These are phyloP conservation scores for Hydriomena furcata DNA, from an alignment of 2,888 invertebrate species.

Conservation along the genomic window DNA sequence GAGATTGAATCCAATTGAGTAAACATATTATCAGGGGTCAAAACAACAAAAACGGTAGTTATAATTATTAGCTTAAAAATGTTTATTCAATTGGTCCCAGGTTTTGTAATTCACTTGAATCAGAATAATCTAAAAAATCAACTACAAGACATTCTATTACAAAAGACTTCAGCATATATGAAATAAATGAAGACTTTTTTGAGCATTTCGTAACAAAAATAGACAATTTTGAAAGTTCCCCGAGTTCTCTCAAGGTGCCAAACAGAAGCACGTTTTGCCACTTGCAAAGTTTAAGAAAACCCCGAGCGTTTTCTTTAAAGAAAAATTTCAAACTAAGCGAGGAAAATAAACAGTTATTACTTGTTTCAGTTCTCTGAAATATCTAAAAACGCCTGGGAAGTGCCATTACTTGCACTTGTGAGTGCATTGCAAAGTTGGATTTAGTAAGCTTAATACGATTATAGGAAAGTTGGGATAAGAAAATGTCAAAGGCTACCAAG, in stretches of 20 bases:
- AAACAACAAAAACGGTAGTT: background rate
- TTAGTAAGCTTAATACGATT: no score
- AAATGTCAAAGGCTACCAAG: no score
- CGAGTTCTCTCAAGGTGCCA: slow-evolving; percentile 10
- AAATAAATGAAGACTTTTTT: background rate
- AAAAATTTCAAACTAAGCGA: slow-evolving; percentile 3
- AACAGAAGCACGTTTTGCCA: slow-evolving; percentile 23
- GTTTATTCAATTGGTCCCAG: background rate
- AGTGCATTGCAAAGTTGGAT: no score
- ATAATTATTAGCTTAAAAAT: background rate
- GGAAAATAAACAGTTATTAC: slow-evolving; percentile 14
- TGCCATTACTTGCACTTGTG: no score
- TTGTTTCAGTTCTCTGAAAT: background rate
- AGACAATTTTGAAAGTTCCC: slow-evolving; percentile 6
- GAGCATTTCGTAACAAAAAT: background rate
- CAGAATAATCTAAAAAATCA: background rate
- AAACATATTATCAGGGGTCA: slow-evolving; percentile 1
- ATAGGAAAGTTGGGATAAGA: no score
- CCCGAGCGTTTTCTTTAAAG: slow-evolving; percentile 5
- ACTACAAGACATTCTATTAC: no score
- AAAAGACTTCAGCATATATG: background rate
- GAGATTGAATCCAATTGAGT: slow-evolving; percentile 9
- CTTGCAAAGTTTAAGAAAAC: slow-evolving; percentile 15
- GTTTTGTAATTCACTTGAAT: background rate
- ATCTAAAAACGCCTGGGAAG: no score